Evolutionary conservation across 2,113 vertebrate genomes (phyloP).

Genomic region (Microcebus lehilahytsara): DNA sequence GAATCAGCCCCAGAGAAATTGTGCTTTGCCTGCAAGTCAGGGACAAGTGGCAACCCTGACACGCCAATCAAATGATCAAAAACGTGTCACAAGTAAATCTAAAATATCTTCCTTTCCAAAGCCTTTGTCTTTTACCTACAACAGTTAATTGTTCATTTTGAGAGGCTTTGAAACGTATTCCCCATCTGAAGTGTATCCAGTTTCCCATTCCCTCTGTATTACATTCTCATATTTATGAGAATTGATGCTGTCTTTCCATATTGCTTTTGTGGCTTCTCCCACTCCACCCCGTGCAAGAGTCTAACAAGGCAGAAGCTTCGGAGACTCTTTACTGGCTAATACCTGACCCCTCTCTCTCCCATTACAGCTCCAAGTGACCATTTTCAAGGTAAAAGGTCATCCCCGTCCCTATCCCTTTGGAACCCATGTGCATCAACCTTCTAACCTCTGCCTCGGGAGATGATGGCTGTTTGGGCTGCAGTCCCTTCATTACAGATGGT

Average conservation of each 20-base stretch:
- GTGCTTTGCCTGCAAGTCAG: slow-evolving; percentile 37
- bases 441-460: slow-evolving; percentile 84
- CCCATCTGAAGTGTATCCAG: slow-evolving; percentile 68
- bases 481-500: slow-evolving; percentile 91
- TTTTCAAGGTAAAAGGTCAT: slow-evolving; percentile 88
- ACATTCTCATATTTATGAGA: slow-evolving; percentile 78
- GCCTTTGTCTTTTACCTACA: slow-evolving; percentile 8
- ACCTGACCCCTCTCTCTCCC: slow-evolving; percentile 81
- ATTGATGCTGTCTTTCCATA: slow-evolving; percentile 77
- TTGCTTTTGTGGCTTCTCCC: slow-evolving; percentile 67
- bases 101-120: slow-evolving; percentile 48
- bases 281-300: slow-evolving; percentile 72
- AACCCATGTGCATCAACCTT: slow-evolving; percentile 83
- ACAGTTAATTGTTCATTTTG: slow-evolving; percentile 64
- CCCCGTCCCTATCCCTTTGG: slow-evolving; percentile 79
- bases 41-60: background rate
- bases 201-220: slow-evolving; percentile 79
- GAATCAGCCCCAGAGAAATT: slow-evolving; percentile 32
- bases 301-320: slow-evolving; percentile 81
- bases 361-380: slow-evolving; percentile 87
- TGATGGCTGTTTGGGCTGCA: slow-evolving; percentile 88
- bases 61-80: background rate
- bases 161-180: slow-evolving; percentile 69
- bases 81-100: slow-evolving; percentile 32
- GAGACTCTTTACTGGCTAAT: slow-evolving; percentile 84